Evolutionary conservation across 2,888 invertebrate species (phyloP), one percentile per base, ranked within the genome.

Genomic region (Platerodrilus igneus): DNA sequence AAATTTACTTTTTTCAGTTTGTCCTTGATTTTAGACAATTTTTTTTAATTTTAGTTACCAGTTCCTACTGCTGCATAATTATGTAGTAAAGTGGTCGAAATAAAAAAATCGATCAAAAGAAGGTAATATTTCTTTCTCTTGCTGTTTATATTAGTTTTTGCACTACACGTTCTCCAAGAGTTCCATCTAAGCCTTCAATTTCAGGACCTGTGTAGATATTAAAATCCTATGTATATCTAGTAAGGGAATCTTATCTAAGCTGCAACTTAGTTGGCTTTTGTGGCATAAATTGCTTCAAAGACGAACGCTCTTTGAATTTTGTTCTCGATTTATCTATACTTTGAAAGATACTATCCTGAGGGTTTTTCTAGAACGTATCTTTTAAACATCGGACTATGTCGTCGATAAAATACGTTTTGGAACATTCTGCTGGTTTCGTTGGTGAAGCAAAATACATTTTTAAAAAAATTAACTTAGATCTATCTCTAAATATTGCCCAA

Each of bases 131-230:
- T 48, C 41, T 35, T 23, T 16, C 41, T 40, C 14, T 39, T n/a
- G 46, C 22, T 25, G 50, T 53, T 28, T 32, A 23, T 9, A 31
- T 36, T 42, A 51, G 51, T 41, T 49, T 48, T 5, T 37, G 32
- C 22, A 52, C 46, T 34, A 52, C 50, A 42, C 45, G 41, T 40
- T 51, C 50, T 14, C 48, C 48, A 23, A 53, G 35, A 34, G 50
- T 48, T 20, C 36, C 25, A 22, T 37, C 36, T 36, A 36, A 14
- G 19, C 15, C 36, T 37, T 39, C 37, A 26, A 9, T 17, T 37
- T 48, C 48, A 29, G 17, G 27, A 26, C 44, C 26, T 22, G 35
- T 34, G 27, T 40, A 45, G 10, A 45, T 45, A 38, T 48, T 48
- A 10, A 38, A 31, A 21, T 31, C 31, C 4, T 19, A 31, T 13